Conservation (phyloP, 2,888 invertebrate genomes). For the Carpatolechia fugitivella region DNA sequence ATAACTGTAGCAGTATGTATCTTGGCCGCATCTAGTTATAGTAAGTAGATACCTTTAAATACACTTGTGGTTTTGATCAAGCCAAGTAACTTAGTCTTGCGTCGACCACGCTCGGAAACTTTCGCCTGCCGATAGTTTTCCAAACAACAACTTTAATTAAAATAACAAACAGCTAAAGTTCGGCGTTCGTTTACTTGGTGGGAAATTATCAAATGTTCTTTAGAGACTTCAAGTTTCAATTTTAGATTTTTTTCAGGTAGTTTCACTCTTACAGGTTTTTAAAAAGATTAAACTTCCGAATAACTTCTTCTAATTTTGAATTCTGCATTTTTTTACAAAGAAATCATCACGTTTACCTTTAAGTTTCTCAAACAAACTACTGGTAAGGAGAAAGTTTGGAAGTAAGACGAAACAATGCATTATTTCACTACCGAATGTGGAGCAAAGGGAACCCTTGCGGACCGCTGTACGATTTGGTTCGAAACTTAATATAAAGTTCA, state of each 20-base stretch:
- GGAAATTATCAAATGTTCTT: neutral
- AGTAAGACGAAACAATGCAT: too few relatives aligned
- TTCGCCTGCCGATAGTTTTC: conserved; percentile 19
- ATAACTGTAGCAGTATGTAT: too few relatives aligned
- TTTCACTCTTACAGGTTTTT: too few relatives aligned
- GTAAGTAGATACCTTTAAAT: neutral
- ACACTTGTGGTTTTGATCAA: conserved; percentile 8
- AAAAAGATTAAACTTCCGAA: too few relatives aligned
- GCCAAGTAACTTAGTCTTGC: conserved; percentile 5
- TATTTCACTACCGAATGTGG: too few relatives aligned
- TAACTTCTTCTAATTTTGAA: too few relatives aligned
- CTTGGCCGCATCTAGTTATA: too few relatives aligned
- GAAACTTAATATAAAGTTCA: neutral
- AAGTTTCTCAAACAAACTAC: too few relatives aligned
- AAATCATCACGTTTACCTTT: too few relatives aligned
- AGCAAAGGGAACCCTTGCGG: neutral
- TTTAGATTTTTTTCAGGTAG: too few relatives aligned
- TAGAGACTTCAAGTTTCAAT: neutral
- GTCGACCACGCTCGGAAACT: neutral
- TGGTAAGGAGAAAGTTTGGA: too few relatives aligned
- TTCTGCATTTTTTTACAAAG: too few relatives aligned
- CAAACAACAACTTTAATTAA: conserved; percentile 28
- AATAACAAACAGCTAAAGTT: conserved; percentile 16
- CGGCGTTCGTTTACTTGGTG: conserved; percentile 1
- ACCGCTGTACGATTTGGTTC: neutral